Evolutionary conservation across 2,888 invertebrate species (phyloP), one percentile per base, ranked within the genome.

Genomic region (Allygus modestus): DNA sequence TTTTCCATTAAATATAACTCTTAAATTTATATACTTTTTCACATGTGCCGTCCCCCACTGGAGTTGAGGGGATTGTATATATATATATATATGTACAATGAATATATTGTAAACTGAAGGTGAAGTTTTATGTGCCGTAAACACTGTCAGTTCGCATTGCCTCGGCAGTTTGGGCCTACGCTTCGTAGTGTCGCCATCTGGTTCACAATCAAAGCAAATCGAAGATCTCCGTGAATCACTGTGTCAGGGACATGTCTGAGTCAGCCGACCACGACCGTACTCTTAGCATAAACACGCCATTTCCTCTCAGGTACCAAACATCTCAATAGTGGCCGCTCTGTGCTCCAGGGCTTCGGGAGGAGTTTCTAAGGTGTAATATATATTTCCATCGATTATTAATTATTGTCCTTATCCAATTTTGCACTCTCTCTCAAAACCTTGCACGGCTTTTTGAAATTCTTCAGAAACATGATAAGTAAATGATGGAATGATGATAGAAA

Each of bases 181-280:
- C 5, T n/a, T n/a, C n/a, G n/a, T n/a, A n/a, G 23, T 58, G 58
- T 58, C 71, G 41, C 37, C 37, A 41, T 71, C 71, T 41, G 71
- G 71, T 71, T n/a, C 71, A 71, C 71, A 71, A 71, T 69, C 31
- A 17, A 5, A 69, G 69, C 33, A 69, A 69, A 33, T 71, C 37
- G 71, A 71, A 71, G 41, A 71, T 69, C 69, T 41, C 37, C 41
- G 33, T 71, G 71, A 71, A 71, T 71, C 71, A 71, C 37, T 41
- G 41, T 71, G 71, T 71, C 71, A 71, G 71, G 71, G 71, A 71
- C 71, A 71, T 11, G n/a, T 37, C 12, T 71, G 71, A 71, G 71
- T 71, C 71, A 71, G 1, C 71, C 69, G 61, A 23, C 61, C 28
- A 15, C 2, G 17, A 46, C 46, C 9, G 12, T 12, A 23, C 54